Percentiles rank a stretch among this genome's conserved stretches.
phyloP scores from a whole-genome alignment of 1,140 invertebrate genomes.

The Aphelinus certus region DNA sequence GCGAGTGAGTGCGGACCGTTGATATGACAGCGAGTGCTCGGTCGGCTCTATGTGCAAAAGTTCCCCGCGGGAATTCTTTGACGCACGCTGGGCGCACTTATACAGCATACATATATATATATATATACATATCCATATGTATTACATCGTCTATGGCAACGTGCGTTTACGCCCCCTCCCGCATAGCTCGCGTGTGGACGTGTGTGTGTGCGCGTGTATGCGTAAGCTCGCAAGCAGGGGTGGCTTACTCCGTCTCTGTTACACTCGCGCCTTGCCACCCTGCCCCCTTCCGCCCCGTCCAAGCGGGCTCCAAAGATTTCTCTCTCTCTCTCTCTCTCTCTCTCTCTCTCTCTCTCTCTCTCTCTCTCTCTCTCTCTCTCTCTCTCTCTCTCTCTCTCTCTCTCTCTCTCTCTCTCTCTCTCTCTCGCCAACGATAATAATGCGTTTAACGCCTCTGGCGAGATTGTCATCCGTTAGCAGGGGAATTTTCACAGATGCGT shows the following conservation, averaged over 20 bases:
- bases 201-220: background rate
- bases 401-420: background rate
- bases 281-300: too few relatives aligned
- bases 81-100: background rate
- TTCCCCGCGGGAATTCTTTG: constrained; percentile 36
- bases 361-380: too few relatives aligned
- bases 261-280: background rate
- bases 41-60: constrained; percentile 34
- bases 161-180: too few relatives aligned
- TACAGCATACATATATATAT: constrained; percentile 38
- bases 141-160: too few relatives aligned
- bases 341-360: too few relatives aligned
- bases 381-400: too few relatives aligned
- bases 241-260: background rate
- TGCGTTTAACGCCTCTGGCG: constrained; percentile 17
- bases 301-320: constrained; percentile 7
- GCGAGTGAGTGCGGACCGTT: too few relatives aligned
- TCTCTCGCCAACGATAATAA: constrained; percentile 9
- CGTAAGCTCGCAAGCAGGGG: background rate
- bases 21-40: too few relatives aligned
- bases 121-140: constrained; percentile 19
- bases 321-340: too few relatives aligned
- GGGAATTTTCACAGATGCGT: constrained; percentile 1
- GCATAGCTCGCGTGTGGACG: too few relatives aligned
- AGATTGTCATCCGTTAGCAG: constrained; percentile 4